Evolutionary conservation across 1,140 invertebrate species (phyloP), one percentile per base, ranked within the genome.

Genomic region (Zaprionus africanus): DNA sequence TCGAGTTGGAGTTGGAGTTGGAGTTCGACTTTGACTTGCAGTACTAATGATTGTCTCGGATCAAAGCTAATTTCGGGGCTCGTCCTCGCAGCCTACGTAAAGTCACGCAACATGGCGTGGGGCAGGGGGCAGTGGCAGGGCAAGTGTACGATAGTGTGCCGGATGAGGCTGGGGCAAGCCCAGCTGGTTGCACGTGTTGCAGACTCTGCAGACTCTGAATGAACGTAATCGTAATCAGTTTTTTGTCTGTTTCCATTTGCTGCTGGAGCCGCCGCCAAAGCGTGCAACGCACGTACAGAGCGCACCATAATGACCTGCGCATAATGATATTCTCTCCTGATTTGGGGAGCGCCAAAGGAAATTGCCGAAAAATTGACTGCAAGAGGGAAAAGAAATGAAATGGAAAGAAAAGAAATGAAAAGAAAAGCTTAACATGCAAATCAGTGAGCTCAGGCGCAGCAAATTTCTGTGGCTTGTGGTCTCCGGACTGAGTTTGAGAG

Each of bases 281-380:
- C 78, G 84, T 90, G 84, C 75, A 81, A 68, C 71, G 64, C 84
- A 88, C 84, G 84, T 88, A 88, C 84, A 66, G 78, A 38, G 53
- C 66, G 61, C 24, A 57, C 56, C 54, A 65, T 61, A 53, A 46
- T 76, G 19, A 59, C 56, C 66, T 65, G 54, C 66, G 60, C 24
- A 57, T 64, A 58, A 65, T 61, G 61, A 56, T 76, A 65, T 65
- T 58, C n/a, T 22, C 38, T 19, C 53, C 17, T 57, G 51, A 41
- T 43, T 46, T 51, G 62, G 76, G 36, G 58, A 63, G 56, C 57
- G 38, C 58, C 77, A 22, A 75, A 54, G 66, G 62, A 87, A 83
- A 88, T 84, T 81, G 74, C 67, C 76, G 64, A 81, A 84, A 63
- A 64, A 63, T 43, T 43, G 26, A 51, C 3, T 51, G 51, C 31